Evolutionary conservation across 2,797 vertebrate species (phyloP), one percentile per base, ranked within the genome.

Genomic region (Microctenopoma stevenorrisi): DNA sequence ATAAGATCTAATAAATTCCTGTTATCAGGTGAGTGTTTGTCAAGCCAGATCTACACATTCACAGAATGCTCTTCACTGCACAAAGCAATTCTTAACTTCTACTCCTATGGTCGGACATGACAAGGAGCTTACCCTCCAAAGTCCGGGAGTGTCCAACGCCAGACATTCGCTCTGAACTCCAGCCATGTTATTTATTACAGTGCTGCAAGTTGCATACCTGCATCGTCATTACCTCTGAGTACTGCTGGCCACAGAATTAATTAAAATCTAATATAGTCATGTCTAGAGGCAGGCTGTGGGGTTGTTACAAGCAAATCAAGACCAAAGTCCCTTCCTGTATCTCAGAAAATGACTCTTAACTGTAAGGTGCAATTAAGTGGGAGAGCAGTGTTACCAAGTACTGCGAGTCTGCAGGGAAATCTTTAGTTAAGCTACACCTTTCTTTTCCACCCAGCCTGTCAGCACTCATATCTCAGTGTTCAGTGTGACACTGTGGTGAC

Each of bases 171-270:
- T 82, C 68, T 66, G 37, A 78, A 78, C 49, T 25, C 64, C 10
- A 62, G 76, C 81, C 86, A 72, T 82, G 87, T 87, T 81, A 89
- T 81, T 92, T 85, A 90, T 88, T 80, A 75, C 80, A 56, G 48
- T 53, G 2, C 72, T 64, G 65, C 55, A 76, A 56, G 68, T 42
- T 69, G 76, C 61, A 91, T 62, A 84, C 64, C 65, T 87, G 64
- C 80, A 72, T 70, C 51, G 2, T 53, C 78, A 70, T 79, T 81
- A 79, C 82, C 77, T 83, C 40, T 58, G 82, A 86, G 88, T 85
- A 91, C 78, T 83, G 76, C 37, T 75, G 73, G 89, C 72, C 84
- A 88, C 82, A 74, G 87, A 94, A 94, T 94, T 94, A 94, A 95
- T 93, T 93, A 90, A 82, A 90, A 76, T 82, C 82, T 92, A 89